phyloP scores from a whole-genome alignment of 1,140 invertebrate genomes.

The Campoletis sonorensis region DNA sequence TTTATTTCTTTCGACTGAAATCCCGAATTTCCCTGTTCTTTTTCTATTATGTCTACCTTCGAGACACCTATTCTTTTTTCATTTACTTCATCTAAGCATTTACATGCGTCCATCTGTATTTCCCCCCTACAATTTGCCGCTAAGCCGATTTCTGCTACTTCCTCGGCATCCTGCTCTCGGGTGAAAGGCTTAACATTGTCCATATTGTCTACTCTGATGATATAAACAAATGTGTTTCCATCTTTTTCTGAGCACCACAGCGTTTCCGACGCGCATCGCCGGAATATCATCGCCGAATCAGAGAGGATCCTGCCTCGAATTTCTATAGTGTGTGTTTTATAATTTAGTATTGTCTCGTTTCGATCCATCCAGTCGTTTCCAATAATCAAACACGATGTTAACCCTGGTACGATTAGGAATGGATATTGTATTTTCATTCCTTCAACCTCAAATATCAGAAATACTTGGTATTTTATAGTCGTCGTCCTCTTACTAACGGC shows the following conservation, averaged over 20 bases:
- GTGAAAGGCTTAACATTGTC: too few species aligned
- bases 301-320: constrained; percentile 3
- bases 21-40: too few species aligned
- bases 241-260: constrained; percentile 5
- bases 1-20: too few species aligned
- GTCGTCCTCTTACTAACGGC: constrained; percentile 53
- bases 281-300: constrained; percentile 7
- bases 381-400: too few species aligned
- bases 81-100: too few species aligned
- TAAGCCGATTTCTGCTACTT: too few species aligned
- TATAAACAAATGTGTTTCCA: constrained; percentile 40
- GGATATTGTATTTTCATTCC: background rate
- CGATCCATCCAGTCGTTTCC: constrained; percentile 52
- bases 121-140: too few species aligned
- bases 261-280: background rate
- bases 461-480: constrained; percentile 50
- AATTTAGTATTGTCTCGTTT: constrained; percentile 49
- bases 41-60: too few species aligned
- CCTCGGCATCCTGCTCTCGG: too few species aligned
- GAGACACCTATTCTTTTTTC: too few species aligned
- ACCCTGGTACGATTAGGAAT: constrained; percentile 47
- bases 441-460: constrained; percentile 40
- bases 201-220: background rate
- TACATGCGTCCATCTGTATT: too few species aligned
- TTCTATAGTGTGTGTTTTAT: constrained; percentile 29